These are phyloP conservation scores for Eutolmus rufibarbis DNA, from an alignment of 2,888 invertebrate genomes.

Conservation along the genomic window DNA sequence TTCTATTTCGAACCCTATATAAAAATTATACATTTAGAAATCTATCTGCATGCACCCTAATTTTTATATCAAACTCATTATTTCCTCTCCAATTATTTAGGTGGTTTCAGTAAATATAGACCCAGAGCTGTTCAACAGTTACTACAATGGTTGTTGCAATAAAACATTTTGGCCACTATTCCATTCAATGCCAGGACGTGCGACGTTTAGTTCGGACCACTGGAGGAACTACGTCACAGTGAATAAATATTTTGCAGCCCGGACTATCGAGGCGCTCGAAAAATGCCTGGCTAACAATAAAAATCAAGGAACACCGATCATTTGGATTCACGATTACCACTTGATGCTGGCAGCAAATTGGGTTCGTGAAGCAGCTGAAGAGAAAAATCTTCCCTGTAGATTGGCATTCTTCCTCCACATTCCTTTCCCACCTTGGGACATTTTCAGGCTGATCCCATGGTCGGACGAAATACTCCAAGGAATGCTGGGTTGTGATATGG, in stretches of 20 bases:
- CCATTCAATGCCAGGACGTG: slow-evolving; percentile 90
- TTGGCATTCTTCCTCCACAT: slow-evolving; percentile 94
- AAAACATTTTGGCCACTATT: slow-evolving; percentile 92
- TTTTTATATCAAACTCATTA: neutral
- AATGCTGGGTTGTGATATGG: slow-evolving; percentile 91
- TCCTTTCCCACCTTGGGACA: slow-evolving; percentile 94
- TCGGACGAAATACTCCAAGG: slow-evolving; percentile 93
- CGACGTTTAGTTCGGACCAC: slow-evolving; percentile 81
- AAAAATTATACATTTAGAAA: no score
- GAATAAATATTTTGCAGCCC: slow-evolving; percentile 83
- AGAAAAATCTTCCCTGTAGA: slow-evolving; percentile 77
- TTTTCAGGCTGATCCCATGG: slow-evolving; percentile 89
- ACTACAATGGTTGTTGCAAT: slow-evolving; percentile 92
- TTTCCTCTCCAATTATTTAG: slow-evolving; percentile 60
- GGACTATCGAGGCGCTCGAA: slow-evolving; percentile 75
- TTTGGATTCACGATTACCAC: slow-evolving; percentile 96
- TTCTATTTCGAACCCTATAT: no score
- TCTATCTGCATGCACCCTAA: no score
- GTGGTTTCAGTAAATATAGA: slow-evolving; percentile 83
- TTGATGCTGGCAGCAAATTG: slow-evolving; percentile 91
- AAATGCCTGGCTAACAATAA: slow-evolving; percentile 64
- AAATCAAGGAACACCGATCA: slow-evolving; percentile 69
- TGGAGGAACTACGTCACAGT: slow-evolving; percentile 84
- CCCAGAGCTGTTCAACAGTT: slow-evolving; percentile 79
- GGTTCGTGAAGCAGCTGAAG: slow-evolving; percentile 85